Percentiles rank a stretch among this genome's conserved stretches.
phyloP scores from a whole-genome alignment of 2,113 vertebrate species.

The Ageneiosus marmoratus region DNA sequence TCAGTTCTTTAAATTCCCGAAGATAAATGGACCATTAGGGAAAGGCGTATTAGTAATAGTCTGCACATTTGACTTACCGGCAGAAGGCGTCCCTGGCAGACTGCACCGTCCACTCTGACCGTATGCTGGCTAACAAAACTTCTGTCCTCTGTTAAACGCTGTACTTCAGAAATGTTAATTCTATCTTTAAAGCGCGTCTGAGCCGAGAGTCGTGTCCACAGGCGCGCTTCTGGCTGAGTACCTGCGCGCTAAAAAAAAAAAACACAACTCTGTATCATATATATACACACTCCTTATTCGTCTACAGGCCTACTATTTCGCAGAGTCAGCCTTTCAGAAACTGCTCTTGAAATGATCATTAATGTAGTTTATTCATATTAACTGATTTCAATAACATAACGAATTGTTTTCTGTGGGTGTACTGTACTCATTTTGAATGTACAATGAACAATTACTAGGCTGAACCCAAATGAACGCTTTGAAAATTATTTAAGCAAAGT shows the following conservation, averaged over 20 bases:
- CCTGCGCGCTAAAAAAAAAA: not conserved
- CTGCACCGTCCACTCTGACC: conserved; percentile 9
- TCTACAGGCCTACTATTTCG: not conserved
- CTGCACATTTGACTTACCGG: conserved; percentile 61
- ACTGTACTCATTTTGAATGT: not conserved
- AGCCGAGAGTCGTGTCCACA: not conserved
- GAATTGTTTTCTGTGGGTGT: too few relatives aligned
- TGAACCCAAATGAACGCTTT: not conserved
- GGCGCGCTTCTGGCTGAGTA: not conserved
- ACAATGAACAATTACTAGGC: not conserved
- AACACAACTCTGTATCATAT: not conserved
- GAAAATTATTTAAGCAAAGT: not conserved
- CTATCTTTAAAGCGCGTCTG: not conserved
- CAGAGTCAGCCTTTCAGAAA: not conserved
- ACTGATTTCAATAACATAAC: not conserved
- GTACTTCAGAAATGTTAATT: not conserved
- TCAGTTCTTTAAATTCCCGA: not conserved
- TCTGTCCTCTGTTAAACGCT: conserved; percentile 2
- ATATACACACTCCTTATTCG: not conserved
- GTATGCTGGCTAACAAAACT: not conserved
- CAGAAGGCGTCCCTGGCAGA: conserved; percentile 36
- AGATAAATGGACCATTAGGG: not conserved
- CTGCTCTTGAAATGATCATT: not conserved
- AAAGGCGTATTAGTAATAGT: not conserved
- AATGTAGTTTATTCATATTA: not conserved